Base-by-base conservation (phyloP, 2,888 invertebrate species). In the Panorpa germanica region DNA sequence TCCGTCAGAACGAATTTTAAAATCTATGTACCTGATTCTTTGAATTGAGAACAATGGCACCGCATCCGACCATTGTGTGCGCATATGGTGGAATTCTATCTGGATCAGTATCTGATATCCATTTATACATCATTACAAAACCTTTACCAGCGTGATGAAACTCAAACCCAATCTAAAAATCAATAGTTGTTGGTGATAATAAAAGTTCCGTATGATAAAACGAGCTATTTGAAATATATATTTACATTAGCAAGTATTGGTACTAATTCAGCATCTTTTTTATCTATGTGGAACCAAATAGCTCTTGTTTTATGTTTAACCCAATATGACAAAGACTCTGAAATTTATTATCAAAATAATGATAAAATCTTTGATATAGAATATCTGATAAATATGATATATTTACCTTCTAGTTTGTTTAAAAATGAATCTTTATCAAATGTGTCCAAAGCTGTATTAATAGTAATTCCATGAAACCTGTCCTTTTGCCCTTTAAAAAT, bases 61-160 rank as follows among this genome's bases (percentile, higher is more conserved):
- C 91, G 5, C 83, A 81, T 25, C 91, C 88, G 10, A 77, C 44
- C 53, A 70, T 59, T 5, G 83, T 86, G 46, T 86, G 83, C 2
- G 81, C 74, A 41, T 72, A 76, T n/a, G 63, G 63, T 15, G 85
- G 83, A 36, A 83, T 57, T 44, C 77, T 77, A 32, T 55, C 57
- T 3, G 43, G 37, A 45, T 63, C 59, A 34, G 65, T 49, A 6
- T 53, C 55, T 2, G 76, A 72, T 34, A 91, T 53, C 86, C 88
- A 90, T 46, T 69, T 68, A 42, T 69, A 75, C 63, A 91, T 65
- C 61, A 73, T 74, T 1, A 85, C 77, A 50, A 69, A 75, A 18
- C 73, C 68, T 31, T 70, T 64, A 44, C 73, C 68, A 0, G 88
- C 80, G 56, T 90, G 85, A 50, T 91, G 90, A 47, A 77, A 90